Percentiles rank a stretch among this genome's conserved stretches.
Conservation (phyloP, 2,113 vertebrate species). For the Apeltes quadracus region DNA sequence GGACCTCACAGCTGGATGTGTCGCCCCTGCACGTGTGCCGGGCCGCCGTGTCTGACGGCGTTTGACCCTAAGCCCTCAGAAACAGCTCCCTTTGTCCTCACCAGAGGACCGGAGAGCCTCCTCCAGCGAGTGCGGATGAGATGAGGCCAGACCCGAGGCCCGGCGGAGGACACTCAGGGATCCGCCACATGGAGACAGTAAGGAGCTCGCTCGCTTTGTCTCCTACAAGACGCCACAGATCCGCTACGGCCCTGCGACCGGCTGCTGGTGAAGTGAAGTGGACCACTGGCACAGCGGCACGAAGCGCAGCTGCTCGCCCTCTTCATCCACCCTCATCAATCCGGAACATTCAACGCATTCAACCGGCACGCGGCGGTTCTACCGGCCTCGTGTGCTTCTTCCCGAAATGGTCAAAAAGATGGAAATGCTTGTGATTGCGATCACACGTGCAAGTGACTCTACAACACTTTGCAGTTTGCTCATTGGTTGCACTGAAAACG, state of each 20-base stretch:
- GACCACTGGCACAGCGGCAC: conserved; percentile 44
- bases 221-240: conserved; percentile 18
- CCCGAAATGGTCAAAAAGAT: neutral
- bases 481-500: neutral
- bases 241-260: conserved; percentile 15
- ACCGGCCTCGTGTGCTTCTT: neutral
- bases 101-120: conserved; percentile 40
- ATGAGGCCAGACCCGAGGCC: conserved; percentile 31
- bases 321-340: conserved; percentile 5
- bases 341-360: conserved; percentile 11
- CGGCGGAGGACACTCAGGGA: conserved; percentile 14
- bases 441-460: neutral
- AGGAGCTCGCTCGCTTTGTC: conserved; percentile 8
- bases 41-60: conserved; percentile 37
- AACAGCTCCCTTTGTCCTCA: conserved; percentile 53
- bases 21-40: neutral
- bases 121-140: conserved; percentile 39
- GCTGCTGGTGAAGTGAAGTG: conserved; percentile 38
- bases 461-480: neutral
- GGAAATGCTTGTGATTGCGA: no score
- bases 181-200: conserved; percentile 21
- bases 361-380: neutral
- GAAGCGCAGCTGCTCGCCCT: conserved; percentile 33
- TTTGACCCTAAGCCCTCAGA: conserved; percentile 35
- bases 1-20: neutral